Percentiles rank a stretch among this genome's conserved stretches.
Conservation (phyloP, 37 sponge, comb jelly and placozoan species). For the Beroe ovata region DNA sequence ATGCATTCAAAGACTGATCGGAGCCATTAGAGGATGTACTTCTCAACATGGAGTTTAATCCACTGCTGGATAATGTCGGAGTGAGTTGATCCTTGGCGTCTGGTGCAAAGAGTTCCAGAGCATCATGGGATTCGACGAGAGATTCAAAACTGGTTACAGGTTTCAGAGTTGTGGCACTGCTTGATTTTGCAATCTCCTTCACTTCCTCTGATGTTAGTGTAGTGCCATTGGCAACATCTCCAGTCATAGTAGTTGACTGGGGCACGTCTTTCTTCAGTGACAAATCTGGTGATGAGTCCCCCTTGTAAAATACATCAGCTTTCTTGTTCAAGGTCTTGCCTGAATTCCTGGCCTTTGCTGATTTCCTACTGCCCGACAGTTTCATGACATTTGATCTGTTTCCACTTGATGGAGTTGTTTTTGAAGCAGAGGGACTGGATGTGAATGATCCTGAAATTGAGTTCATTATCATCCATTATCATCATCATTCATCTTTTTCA, state of each 20-base stretch:
- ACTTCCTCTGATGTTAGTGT: no score
- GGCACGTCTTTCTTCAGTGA: no score
- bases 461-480: no score
- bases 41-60: background rate
- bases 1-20: background rate
- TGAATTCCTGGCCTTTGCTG: background rate
- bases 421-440: background rate
- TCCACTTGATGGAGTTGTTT: background rate
- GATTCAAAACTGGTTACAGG: conserved; percentile 13
- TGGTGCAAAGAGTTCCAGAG: background rate
- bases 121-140: background rate
- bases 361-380: background rate
- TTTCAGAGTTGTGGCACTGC: conserved; percentile 1
- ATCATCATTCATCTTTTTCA: no score
- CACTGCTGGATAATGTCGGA: conserved; percentile 1
- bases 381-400: conserved; percentile 58
- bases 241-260: no score
- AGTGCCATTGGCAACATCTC: no score
- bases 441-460: conserved; percentile 26
- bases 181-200: background rate
- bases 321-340: no score
- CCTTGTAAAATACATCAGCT: no score
- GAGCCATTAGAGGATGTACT: conserved; percentile 38
- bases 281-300: no score
- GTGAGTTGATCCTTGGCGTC: conserved; percentile 11